Conservation (phyloP, 2,797 vertebrate genomes). For the Sphenopsis melanotis region DNA sequence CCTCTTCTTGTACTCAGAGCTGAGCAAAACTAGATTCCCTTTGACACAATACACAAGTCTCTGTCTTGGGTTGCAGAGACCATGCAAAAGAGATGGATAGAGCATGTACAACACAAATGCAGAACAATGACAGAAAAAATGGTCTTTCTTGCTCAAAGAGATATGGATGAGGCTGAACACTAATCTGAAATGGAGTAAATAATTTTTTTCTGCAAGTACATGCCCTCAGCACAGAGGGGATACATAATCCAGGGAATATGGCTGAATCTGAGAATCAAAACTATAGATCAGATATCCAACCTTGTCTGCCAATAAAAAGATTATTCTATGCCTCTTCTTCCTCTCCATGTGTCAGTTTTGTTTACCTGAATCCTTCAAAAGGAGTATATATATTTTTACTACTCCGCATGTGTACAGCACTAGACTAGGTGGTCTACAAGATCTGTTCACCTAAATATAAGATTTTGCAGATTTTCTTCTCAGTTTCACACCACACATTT, state of each 20-base stretch:
- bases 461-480: neutral
- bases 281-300: neutral
- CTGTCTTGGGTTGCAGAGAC: neutral
- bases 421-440: neutral
- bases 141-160: neutral
- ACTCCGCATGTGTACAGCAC: neutral
- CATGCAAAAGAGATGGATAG: neutral
- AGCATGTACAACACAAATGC: neutral
- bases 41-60: neutral
- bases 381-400: neutral
- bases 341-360: neutral
- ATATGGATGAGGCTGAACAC: neutral
- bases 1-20: neutral
- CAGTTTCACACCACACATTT: neutral
- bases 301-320: neutral
- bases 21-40: neutral
- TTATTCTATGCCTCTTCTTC: neutral
- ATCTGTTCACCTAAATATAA: neutral
- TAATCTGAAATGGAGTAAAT: neutral
- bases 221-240: neutral
- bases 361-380: neutral
- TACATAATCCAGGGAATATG: neutral
- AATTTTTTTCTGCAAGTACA: neutral
- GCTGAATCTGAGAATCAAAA: neutral
- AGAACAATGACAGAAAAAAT: neutral